These are phyloP conservation scores for Pyrgilauda ruficollis DNA, from an alignment of 2,113 vertebrate genomes.

Conservation along the genomic window DNA sequence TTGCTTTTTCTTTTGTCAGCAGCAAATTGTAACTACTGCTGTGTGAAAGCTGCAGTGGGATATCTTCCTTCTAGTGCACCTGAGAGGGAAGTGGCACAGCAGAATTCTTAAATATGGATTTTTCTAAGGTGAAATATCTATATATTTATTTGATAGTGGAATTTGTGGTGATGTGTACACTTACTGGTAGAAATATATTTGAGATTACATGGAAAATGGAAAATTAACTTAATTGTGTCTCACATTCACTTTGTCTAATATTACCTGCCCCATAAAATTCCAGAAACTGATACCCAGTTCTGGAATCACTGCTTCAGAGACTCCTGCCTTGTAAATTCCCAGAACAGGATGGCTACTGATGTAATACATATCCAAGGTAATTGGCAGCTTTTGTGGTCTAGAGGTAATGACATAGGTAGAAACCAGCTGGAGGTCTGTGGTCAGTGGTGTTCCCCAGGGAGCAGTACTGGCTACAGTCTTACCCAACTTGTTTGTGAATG, in stretches of 20 bases:
- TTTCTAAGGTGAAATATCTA: neutral
- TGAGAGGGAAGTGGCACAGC: neutral
- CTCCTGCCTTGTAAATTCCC: neutral
- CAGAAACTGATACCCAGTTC: neutral
- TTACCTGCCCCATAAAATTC: neutral
- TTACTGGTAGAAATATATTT: neutral
- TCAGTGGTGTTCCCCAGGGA: neutral
- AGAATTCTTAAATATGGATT: neutral
- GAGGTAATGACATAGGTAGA: neutral
- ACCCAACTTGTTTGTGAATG: neutral
- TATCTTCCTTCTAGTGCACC: neutral
- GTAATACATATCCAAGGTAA: neutral
- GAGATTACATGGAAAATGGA: neutral
- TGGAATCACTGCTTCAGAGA: neutral
- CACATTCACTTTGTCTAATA: neutral
- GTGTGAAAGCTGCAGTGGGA: neutral
- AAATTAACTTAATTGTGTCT: neutral
- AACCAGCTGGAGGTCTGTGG: neutral
- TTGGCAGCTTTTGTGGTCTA: neutral
- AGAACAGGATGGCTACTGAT: neutral
- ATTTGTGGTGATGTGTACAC: neutral
- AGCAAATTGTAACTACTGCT: neutral
- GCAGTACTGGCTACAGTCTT: neutral
- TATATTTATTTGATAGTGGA: neutral
- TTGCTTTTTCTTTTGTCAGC: neutral